Evolutionary conservation across 2,797 vertebrate species (phyloP).

Genomic region (Anguilla pacifica): DNA sequence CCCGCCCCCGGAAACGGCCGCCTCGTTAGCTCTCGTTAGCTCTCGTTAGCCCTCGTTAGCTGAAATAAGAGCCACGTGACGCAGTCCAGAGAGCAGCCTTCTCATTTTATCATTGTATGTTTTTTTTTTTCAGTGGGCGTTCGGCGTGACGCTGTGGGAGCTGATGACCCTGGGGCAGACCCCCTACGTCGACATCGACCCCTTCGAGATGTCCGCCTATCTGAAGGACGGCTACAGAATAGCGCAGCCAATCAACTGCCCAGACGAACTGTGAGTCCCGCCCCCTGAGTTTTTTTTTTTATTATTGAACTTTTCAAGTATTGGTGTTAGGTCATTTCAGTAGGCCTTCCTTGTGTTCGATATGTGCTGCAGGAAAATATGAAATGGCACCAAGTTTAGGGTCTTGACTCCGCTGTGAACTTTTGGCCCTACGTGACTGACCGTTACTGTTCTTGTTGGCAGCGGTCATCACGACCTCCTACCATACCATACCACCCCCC

Average conservation of each 20-base stretch:
- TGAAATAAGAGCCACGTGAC: not conserved
- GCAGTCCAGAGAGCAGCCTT: not conserved
- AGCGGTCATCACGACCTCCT: no score
- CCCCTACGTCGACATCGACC: constrained; percentile 96
- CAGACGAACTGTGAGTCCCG: constrained; percentile 91
- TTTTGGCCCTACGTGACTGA: no score
- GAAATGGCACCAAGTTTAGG: not conserved
- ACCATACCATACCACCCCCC: no score
- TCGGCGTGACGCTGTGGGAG: constrained; percentile 96
- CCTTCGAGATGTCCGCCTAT: constrained; percentile 98
- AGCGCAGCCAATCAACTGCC: constrained; percentile 99
- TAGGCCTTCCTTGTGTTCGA: not conserved
- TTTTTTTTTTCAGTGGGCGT: constrained; percentile 87
- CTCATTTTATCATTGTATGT: not conserved
- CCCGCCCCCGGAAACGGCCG: not conserved
- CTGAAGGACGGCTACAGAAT: constrained; percentile 98
- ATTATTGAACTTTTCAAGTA: not conserved
- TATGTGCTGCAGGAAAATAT: not conserved
- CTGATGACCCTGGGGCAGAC: constrained; percentile 98
- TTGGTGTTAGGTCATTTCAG: not conserved
- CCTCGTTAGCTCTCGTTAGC: not conserved
- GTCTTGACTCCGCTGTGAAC: not conserved
- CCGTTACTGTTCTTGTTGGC: no score
- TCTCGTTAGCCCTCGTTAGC: no score
- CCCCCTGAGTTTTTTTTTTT: not conserved